These are phyloP conservation scores for Larimichthys polyactis DNA, from an alignment of 2,113 vertebrate genomes.

Conservation along the genomic window DNA sequence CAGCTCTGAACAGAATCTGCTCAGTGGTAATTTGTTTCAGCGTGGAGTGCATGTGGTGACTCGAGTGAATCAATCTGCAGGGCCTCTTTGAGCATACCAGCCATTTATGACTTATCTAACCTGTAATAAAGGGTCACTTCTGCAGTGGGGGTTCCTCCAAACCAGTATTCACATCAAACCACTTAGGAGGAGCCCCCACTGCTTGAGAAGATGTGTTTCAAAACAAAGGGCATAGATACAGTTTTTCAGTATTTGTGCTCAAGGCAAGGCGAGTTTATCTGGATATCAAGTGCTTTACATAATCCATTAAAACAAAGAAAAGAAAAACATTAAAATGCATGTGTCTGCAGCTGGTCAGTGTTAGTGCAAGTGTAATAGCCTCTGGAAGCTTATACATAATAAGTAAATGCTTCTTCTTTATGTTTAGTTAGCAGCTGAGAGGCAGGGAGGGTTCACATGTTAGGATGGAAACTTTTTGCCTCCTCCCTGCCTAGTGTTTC, in stretches of 20 bases:
- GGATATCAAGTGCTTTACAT: background rate
- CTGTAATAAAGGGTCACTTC: conserved; percentile 45
- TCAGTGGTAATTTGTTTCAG: conserved; percentile 27
- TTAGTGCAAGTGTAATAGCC: background rate
- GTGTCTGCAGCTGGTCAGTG: background rate
- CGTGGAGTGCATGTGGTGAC: conserved; percentile 25
- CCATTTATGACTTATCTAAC: conserved; percentile 22
- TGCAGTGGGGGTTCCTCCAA: background rate
- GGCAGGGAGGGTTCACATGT: background rate
- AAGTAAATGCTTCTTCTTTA: too few relatives aligned
- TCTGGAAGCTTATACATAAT: background rate
- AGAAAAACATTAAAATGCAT: background rate
- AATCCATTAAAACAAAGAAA: background rate
- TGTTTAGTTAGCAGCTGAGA: background rate
- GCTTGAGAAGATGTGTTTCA: background rate
- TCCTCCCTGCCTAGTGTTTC: too few relatives aligned
- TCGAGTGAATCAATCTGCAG: conserved; percentile 29
- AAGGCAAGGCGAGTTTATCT: background rate
- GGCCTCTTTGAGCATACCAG: background rate
- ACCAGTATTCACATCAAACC: conserved; percentile 17
- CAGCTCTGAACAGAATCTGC: conserved; percentile 7
- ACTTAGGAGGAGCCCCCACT: background rate
- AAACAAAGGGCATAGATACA: background rate
- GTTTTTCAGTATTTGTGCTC: background rate
- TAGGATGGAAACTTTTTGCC: background rate